A percentile compares a stretch with the other conserved stretches of the same genome.
These are phyloP conservation scores for Lytechinus variegatus DNA, from an alignment of 35 echinoderm and acorn worm species.

Conservation along the genomic window DNA sequence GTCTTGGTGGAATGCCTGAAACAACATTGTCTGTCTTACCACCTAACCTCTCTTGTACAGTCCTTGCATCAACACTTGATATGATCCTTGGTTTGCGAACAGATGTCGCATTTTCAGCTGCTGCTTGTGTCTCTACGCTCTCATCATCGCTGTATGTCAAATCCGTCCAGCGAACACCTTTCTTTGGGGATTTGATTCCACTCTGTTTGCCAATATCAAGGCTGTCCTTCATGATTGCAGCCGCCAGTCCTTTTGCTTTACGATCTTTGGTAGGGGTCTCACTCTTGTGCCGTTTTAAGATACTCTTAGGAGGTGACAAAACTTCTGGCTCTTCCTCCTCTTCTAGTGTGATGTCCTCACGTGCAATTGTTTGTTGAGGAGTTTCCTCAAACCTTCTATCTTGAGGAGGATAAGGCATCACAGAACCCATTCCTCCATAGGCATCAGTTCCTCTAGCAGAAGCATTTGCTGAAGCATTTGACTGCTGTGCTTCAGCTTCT, in stretches of 20 bases:
- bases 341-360: background rate
- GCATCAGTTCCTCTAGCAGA: background rate
- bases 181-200: slow-evolving; percentile 73
- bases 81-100: slow-evolving; percentile 40
- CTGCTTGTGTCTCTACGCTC: background rate
- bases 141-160: slow-evolving; percentile 62
- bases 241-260: slow-evolving; percentile 57
- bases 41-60: slow-evolving; percentile 64
- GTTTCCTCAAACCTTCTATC: background rate
- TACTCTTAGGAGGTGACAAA: slow-evolving; percentile 65
- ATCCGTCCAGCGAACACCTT: slow-evolving; percentile 91
- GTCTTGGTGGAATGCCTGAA: slow-evolving; percentile 30
- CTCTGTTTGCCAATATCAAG: slow-evolving; percentile 79
- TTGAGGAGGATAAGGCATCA: background rate
- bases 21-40: slow-evolving; percentile 1
- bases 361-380: background rate
- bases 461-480: no score
- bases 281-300: slow-evolving; percentile 63
- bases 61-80: slow-evolving; percentile 49
- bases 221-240: slow-evolving; percentile 77
- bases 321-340: background rate
- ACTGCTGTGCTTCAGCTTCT: slow-evolving; percentile 7
- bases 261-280: background rate
- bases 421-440: background rate
- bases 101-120: background rate